Percentiles rank a stretch among this genome's conserved stretches.
phyloP scores from a whole-genome alignment of 2,113 vertebrate species.

The Hemiprocne comata region DNA sequence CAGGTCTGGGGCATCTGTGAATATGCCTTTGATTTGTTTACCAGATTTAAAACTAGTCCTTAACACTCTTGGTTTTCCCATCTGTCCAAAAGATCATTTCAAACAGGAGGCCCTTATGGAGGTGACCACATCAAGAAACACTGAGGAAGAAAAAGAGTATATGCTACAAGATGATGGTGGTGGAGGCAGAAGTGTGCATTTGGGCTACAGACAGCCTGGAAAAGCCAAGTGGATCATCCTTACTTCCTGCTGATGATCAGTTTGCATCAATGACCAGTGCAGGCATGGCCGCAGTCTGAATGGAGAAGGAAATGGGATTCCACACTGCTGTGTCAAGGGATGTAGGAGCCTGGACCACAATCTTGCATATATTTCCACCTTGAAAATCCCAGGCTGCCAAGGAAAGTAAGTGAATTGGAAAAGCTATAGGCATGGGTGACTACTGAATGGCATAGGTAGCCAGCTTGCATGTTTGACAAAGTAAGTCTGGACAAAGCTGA shows the following conservation, averaged over 20 bases:
- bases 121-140: background rate
- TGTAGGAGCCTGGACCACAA: background rate
- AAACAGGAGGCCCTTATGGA: background rate
- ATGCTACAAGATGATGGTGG: background rate
- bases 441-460: background rate
- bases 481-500: background rate
- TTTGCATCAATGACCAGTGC: background rate
- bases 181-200: background rate
- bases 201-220: background rate
- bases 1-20: background rate
- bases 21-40: background rate
- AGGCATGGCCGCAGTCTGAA: background rate
- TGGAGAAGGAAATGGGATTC: background rate
- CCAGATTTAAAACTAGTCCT: background rate
- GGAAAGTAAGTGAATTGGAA: background rate
- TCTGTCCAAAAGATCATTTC: background rate
- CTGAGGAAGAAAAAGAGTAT: background rate
- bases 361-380: background rate
- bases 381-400: background rate
- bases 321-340: background rate
- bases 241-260: background rate
- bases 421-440: background rate
- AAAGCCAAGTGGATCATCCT: background rate
- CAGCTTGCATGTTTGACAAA: background rate
- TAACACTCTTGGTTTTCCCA: background rate